Evolutionary conservation across 2,888 invertebrate species (phyloP), one percentile per base, ranked within the genome.

Genomic region (Trissolcus brochymenae): DNA sequence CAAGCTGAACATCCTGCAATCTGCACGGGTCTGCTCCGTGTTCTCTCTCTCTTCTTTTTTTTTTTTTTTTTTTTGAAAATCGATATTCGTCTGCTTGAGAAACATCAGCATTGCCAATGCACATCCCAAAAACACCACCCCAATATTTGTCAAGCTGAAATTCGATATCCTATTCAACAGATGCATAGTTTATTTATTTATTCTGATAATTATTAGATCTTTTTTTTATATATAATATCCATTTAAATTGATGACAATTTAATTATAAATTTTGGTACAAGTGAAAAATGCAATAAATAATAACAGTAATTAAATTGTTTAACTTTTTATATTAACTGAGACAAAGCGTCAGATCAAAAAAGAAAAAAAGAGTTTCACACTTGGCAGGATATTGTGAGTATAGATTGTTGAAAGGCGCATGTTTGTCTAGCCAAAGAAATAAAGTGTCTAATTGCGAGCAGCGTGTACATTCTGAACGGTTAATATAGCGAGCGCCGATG

Each of bases 1-100:
- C 65, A 60, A 78, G 65, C 65, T 57, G 60, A 78, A 74, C 68
- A 74, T 78, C 64, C 62, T 65, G 51, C 70, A 70, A 75, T 68
- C 68, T 65, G 54, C 64, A 62, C 64, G 16, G 35, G 57, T 67
- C 68, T 53, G 59, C 53, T 57, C 46, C 16, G 6, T 46, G 3
- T 43, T 43, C 14, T 43, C 43, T 43, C 14, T 43, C 14, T 43
- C 13, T 43, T 43, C 35, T 59, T 64, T 50, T 66, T 17, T 40
- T 25, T 40, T 43, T 43, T 43, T 43, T 13, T 14, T 43, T 43
- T 14, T 43, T 43, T 29, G 29, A 57, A 19, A 43, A 64, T 64
- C 65, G 19, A 65, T 65, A 65, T 25, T 25, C 62, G 19, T 46
- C 16, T 29, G 29, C 56, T 56, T 56, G 21, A 59, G 59, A 19